phyloP scores from a whole-genome alignment of 2,113 vertebrate species.

The Pollachius pollachius region DNA sequence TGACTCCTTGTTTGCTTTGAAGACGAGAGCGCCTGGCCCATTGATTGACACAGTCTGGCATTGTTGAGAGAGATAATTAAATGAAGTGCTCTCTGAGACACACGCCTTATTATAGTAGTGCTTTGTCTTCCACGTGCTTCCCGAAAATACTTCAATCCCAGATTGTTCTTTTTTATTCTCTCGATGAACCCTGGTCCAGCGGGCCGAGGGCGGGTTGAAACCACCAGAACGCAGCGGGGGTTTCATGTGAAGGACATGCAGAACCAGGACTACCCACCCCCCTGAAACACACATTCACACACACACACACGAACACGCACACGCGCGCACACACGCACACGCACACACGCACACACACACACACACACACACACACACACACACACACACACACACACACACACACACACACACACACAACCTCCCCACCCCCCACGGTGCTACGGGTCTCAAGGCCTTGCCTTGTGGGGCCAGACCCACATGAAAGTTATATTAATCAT shows the following conservation, averaged over 20 bases:
- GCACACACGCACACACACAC: background rate
- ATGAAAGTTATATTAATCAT: constrained; percentile 67
- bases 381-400: constrained; percentile 3
- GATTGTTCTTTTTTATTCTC: constrained; percentile 18
- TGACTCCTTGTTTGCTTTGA: constrained; percentile 71
- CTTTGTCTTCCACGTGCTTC: constrained; percentile 17
- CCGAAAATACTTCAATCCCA: constrained; percentile 14
- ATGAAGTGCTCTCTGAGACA: constrained; percentile 49
- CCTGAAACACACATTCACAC: background rate
- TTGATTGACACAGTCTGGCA: constrained; percentile 60
- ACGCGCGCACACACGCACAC: background rate
- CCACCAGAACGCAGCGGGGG: constrained; percentile 19
- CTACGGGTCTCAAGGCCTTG: constrained; percentile 60
- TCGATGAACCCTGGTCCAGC: constrained; percentile 22
- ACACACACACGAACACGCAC: background rate
- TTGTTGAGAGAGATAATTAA: constrained; percentile 61
- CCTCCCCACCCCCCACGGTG: constrained; percentile 10
- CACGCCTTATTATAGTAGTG: constrained; percentile 52
- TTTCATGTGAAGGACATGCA: constrained; percentile 66
- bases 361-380: background rate
- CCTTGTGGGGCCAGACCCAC: constrained; percentile 57
- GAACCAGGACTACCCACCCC: constrained; percentile 8
- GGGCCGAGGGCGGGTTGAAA: too few relatives aligned
- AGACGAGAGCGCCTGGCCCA: constrained; percentile 71
- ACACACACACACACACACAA: background rate